These are phyloP conservation scores for Oostethus manadensis DNA, from an alignment of 2,113 vertebrate species.

Conservation along the genomic window DNA sequence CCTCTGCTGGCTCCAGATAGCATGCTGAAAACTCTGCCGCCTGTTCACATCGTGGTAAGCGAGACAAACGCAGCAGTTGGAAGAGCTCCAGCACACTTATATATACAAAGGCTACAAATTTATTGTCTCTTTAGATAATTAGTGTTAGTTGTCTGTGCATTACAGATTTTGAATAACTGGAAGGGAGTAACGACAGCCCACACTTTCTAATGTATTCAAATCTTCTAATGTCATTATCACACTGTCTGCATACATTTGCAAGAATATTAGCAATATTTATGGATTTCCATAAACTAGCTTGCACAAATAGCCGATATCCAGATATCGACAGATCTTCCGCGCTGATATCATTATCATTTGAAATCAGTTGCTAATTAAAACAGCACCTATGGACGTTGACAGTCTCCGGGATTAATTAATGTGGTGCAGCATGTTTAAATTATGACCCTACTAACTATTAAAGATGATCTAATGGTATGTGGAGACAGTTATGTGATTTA, in stretches of 20 bases:
- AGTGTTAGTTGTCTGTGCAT: background rate
- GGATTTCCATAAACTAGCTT: background rate
- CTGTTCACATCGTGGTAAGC: slow-evolving; percentile 76
- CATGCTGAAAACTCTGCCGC: slow-evolving; percentile 70
- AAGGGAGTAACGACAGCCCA: background rate
- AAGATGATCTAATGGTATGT: too few relatives aligned
- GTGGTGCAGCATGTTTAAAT: too few relatives aligned
- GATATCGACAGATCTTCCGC: too few relatives aligned
- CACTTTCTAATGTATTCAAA: background rate
- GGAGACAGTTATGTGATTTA: too few relatives aligned
- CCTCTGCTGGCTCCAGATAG: slow-evolving; percentile 77
- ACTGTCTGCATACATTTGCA: background rate
- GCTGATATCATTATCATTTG: too few relatives aligned
- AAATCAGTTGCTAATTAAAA: too few relatives aligned
- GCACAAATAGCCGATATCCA: too few relatives aligned
- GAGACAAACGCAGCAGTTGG: background rate
- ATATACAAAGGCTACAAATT: background rate
- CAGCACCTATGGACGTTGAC: too few relatives aligned
- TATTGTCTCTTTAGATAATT: background rate
- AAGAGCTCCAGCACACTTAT: background rate
- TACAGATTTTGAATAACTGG: background rate
- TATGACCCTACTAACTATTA: too few relatives aligned
- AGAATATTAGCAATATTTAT: background rate
- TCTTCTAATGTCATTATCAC: background rate
- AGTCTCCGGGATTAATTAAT: too few relatives aligned